Evolutionary conservation across 2,888 invertebrate genomes (phyloP).

Genomic region (Nephrotoma guestfalica): DNA sequence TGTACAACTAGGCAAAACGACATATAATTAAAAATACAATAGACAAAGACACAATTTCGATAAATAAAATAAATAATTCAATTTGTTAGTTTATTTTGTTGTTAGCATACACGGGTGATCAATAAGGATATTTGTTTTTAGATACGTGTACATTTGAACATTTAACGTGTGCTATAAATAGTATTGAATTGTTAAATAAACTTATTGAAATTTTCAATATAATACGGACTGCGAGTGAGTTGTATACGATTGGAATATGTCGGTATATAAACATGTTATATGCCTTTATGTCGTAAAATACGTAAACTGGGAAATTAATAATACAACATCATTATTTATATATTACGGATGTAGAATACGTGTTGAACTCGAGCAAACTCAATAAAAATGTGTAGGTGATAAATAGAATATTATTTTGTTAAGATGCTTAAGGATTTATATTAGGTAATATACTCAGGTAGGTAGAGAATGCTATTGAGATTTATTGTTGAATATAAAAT

Average conservation of each 20-base stretch:
- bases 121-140: not conserved
- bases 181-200: not conserved
- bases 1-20: too few species aligned
- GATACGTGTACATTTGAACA: not conserved
- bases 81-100: too few species aligned
- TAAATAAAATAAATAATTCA: too few species aligned
- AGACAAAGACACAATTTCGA: too few species aligned
- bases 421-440: not conserved
- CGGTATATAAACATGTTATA: not conserved
- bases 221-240: too few species aligned
- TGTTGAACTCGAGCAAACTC: not conserved
- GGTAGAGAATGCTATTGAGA: not conserved
- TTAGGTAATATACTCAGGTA: not conserved
- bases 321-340: not conserved
- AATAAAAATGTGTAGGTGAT: not conserved
- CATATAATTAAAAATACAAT: too few species aligned
- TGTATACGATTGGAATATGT: too few species aligned
- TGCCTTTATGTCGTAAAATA: not conserved
- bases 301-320: not conserved
- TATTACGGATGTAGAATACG: not conserved
- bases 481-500: not conserved
- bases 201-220: too few species aligned
- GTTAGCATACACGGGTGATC: too few species aligned
- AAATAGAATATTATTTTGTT: not conserved
- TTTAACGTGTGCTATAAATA: not conserved